phyloP scores from a whole-genome alignment of 2,113 vertebrate species.

The Zosterops lateralis region DNA sequence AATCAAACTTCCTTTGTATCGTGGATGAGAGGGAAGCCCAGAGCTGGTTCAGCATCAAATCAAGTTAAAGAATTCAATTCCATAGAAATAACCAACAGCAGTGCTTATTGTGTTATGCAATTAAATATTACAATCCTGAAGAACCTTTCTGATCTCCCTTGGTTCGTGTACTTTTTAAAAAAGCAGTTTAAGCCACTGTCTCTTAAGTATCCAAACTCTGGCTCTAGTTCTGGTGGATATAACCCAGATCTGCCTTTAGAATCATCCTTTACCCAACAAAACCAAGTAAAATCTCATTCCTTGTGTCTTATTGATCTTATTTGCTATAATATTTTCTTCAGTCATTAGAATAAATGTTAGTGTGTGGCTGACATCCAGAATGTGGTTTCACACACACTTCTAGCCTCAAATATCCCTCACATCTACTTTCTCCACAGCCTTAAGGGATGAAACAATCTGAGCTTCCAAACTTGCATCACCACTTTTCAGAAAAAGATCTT shows the following conservation, averaged over 20 bases:
- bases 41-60: not conserved
- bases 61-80: not conserved
- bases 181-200: not conserved
- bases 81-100: not conserved
- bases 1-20: fast-evolving
- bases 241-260: not conserved
- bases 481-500: not conserved
- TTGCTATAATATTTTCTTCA: not conserved
- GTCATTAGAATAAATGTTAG: not conserved
- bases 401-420: not conserved
- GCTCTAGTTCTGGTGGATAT: not conserved
- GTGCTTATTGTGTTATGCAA: not conserved
- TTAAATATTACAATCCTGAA: not conserved
- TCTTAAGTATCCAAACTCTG: not conserved
- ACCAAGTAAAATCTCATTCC: not conserved
- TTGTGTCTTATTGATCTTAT: not conserved
- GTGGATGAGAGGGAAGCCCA: not conserved
- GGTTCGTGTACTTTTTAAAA: fast-evolving
- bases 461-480: not conserved
- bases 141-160: not conserved
- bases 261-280: not conserved
- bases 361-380: not conserved
- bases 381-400: not conserved
- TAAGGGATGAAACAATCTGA: not conserved
- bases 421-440: not conserved